Evolutionary conservation across 2,113 vertebrate genomes (phyloP).

Genomic region (Engraulis encrasicolus): DNA sequence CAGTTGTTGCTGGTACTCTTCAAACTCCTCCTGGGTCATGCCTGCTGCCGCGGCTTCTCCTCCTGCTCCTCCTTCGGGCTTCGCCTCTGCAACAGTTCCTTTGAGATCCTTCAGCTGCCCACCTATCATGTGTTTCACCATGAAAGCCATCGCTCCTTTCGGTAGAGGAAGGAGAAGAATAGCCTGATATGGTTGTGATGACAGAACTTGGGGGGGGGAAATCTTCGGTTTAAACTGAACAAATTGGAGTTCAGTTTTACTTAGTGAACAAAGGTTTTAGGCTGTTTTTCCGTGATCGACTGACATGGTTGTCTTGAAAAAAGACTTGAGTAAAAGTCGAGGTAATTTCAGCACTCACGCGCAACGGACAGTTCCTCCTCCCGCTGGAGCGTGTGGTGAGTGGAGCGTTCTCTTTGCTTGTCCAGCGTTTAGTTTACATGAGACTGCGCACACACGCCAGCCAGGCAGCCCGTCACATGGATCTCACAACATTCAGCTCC

Average conservation of each 20-base stretch:
- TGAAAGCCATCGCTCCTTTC: conserved; percentile 86
- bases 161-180: conserved; percentile 39
- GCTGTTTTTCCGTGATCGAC: background rate
- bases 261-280: background rate
- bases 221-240: conserved; percentile 36
- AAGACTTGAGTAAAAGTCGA: background rate
- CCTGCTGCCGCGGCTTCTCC: conserved; percentile 85
- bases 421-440: background rate
- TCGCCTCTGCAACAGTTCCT: conserved; percentile 90
- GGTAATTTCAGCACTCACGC: background rate
- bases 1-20: conserved; percentile 95
- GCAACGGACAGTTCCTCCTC: background rate
- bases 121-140: conserved; percentile 96
- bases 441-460: conserved; percentile 6
- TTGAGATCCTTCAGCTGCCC: conserved; percentile 97
- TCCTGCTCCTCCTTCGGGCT: conserved; percentile 87
- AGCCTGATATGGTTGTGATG: conserved; percentile 66
- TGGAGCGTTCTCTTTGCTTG: background rate
- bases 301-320: background rate
- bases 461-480: background rate
- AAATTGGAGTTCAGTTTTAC: background rate
- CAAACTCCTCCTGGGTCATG: conserved; percentile 97
- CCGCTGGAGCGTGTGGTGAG: background rate
- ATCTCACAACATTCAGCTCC: background rate
- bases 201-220: conserved; percentile 58